A percentile compares a stretch with the other conserved stretches of the same genome.
phyloP scores from a whole-genome alignment of 2,888 invertebrate species.

The Eugnorisma glareosa region DNA sequence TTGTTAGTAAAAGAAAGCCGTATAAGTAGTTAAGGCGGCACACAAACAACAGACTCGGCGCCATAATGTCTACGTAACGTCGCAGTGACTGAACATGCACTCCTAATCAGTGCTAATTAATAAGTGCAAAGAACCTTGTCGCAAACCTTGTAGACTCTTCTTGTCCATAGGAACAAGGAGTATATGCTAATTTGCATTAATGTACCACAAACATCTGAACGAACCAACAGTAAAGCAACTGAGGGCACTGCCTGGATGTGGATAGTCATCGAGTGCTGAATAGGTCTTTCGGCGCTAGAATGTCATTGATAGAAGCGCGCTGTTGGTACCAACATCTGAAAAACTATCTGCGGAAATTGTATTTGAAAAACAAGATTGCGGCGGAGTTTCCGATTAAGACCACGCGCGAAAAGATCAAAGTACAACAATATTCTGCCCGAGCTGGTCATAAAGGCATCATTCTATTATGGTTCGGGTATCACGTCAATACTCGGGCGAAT shows the following conservation, averaged over 20 bases:
- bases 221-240: constrained; percentile 75
- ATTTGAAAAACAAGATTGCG: not conserved
- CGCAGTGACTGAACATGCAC: constrained; percentile 9
- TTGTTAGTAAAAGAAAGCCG: constrained; percentile 7
- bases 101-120: constrained; percentile 49
- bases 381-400: not conserved
- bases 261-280: constrained; percentile 55
- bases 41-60: not conserved
- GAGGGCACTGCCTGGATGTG: constrained; percentile 87
- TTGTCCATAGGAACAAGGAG: constrained; percentile 71
- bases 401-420: not conserved
- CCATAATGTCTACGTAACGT: constrained; percentile 12
- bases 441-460: constrained; percentile 8
- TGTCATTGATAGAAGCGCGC: not conserved
- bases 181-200: constrained; percentile 77
- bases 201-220: constrained; percentile 87
- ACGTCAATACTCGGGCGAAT: constrained; percentile 38
- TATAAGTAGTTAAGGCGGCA: not conserved
- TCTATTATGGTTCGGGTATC: constrained; percentile 27
- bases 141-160: constrained; percentile 75
- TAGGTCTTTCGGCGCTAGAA: not conserved
- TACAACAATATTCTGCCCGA: not conserved
- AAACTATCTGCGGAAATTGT: not conserved
- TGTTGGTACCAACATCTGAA: not conserved
- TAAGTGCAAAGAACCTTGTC: constrained; percentile 64